Evolutionary conservation across 35 echinoderm and acorn worm genomes (phyloP), one percentile per base, ranked within the genome.

Genomic region (Ptychodera flava): DNA sequence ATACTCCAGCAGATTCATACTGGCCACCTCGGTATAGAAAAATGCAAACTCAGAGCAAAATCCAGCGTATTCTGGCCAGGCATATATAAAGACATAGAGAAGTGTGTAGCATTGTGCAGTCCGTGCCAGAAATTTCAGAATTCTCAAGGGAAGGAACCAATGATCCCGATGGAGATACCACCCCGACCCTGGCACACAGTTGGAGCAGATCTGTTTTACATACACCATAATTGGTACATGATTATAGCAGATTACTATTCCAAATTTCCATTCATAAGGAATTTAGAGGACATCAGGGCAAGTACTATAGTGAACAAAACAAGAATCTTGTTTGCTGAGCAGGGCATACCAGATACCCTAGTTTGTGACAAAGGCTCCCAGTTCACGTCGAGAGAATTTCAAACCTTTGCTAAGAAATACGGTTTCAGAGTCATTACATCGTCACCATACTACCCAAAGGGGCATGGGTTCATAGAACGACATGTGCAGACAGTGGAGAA

Each of bases 381-480:
- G 27, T 84, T 89, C 36, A 85, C 87, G 28, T 89, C 80, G 15
- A 36, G n/a, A 31, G 33, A 89, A 31, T 89, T 89, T 45, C 0
- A 75, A 38, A 29, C 32, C 34, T 78, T 91, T 12, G 89, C 89
- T 28, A 28, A 86, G 29, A 28, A 86, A 52, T 91, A 90, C 35
- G 76, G 77, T 1, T 90, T 90, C 38, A 0, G 33, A 28, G 79
- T 85, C 33, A n/a, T 35, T 6, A 87, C 89, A 80, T 91, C 83
- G 0, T 86, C 78, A 81, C 89, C 76, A 1, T 30, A 81, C 35
- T 91, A 91, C 78, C 89, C 84, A 12, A 81, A 80, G 86, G 85
- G 89, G 28, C 84, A 91, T 77, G 84, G 84, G 29, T 86, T 90
- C 77, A 79, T 90, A 33, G 89, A 90, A 30, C 1, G 89, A 34